These are phyloP conservation scores for Peromyscus maniculatus DNA, from an alignment of 2,113 vertebrate genomes.

Conservation along the genomic window DNA sequence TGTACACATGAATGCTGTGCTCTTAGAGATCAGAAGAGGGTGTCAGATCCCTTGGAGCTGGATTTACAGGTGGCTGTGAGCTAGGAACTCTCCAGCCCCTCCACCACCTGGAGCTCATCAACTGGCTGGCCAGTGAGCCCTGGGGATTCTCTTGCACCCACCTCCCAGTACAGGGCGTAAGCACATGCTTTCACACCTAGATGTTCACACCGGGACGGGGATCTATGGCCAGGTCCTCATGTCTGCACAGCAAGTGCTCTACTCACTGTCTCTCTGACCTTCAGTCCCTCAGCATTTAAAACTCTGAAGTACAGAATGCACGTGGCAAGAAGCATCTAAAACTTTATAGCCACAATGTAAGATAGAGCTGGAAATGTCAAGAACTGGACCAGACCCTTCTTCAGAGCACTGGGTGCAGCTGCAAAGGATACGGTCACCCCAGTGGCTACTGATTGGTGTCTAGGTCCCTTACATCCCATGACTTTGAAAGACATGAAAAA, in stretches of 20 bases:
- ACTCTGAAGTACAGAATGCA: conserved; percentile 21
- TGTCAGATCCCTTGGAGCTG: not conserved
- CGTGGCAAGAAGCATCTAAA: not conserved
- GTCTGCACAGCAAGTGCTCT: not conserved
- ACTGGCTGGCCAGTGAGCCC: not conserved
- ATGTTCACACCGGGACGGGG: not conserved
- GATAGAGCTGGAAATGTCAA: not conserved
- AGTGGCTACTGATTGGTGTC: not conserved
- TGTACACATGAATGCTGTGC: not conserved
- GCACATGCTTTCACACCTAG: not conserved
- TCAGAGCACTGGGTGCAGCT: not conserved
- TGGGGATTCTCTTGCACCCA: not conserved
- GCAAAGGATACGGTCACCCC: not conserved
- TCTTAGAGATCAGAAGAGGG: not conserved
- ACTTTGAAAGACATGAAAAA: not conserved
- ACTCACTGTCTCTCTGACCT: not conserved
- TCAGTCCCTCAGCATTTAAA: not conserved
- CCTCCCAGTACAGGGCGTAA: not conserved
- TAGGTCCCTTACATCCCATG: not conserved
- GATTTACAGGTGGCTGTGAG: not conserved
- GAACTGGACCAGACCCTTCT: not conserved
- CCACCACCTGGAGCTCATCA: not conserved
- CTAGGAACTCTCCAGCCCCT: not conserved
- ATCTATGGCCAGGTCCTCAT: not conserved
- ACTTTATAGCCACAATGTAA: not conserved